Evolutionary conservation across 2,113 vertebrate genomes (phyloP).

Genomic region (Pteruthius melanotis): DNA sequence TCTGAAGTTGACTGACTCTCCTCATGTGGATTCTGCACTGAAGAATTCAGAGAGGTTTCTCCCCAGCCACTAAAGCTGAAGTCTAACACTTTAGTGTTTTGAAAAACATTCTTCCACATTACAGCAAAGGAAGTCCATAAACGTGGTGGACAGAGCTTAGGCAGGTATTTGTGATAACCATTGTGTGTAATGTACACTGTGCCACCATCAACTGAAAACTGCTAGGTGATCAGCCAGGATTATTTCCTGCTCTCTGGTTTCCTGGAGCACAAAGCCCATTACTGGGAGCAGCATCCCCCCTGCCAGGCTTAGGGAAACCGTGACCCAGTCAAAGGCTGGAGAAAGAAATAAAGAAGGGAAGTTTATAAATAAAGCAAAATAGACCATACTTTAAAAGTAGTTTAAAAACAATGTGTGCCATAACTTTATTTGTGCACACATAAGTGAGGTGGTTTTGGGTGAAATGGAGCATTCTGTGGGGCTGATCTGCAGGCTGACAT

Average conservation of each 20-base stretch:
- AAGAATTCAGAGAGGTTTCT: background rate
- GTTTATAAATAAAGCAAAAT: background rate
- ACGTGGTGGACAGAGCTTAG: fast-evolving
- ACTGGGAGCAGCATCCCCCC: background rate
- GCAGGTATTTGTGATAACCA: fast-evolving
- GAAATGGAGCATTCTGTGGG: background rate
- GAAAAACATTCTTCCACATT: background rate
- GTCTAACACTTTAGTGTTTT: background rate
- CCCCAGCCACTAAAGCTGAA: fast-evolving
- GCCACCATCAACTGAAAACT: background rate
- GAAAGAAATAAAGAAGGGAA: background rate
- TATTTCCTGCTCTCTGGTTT: background rate
- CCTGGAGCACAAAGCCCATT: background rate
- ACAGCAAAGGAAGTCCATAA: background rate
- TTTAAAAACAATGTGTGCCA: background rate
- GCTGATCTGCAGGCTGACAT: background rate
- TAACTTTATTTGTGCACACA: background rate
- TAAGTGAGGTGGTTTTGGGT: background rate
- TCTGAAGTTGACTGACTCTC: background rate
- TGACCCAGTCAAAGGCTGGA: background rate
- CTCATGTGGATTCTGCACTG: background rate
- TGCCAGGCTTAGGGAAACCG: background rate
- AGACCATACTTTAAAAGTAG: background rate
- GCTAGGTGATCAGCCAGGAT: fast-evolving
- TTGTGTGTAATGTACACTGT: background rate